phyloP scores from a whole-genome alignment of 2,888 invertebrate genomes.

The Gari tellinella region DNA sequence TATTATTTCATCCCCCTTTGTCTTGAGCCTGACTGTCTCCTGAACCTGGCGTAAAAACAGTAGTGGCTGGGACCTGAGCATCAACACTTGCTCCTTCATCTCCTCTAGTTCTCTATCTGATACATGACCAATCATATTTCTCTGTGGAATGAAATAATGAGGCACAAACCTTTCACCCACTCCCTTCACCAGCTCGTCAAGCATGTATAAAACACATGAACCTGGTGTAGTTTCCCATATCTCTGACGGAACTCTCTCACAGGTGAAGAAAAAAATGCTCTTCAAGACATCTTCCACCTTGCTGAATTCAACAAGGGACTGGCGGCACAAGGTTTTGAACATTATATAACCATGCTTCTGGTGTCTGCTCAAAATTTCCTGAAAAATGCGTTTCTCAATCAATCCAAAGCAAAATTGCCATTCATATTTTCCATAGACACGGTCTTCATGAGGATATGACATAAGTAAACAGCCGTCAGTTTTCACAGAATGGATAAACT shows the following conservation, averaged over 20 bases:
- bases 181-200: conserved; percentile 38
- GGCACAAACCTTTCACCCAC: conserved; percentile 38
- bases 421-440: conserved; percentile 42
- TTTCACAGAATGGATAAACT: conserved; percentile 25
- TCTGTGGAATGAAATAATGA: conserved; percentile 52
- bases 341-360: conserved; percentile 57
- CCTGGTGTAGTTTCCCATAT: conserved; percentile 41
- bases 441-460: conserved; percentile 32
- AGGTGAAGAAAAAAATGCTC: conserved; percentile 57
- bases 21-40: not conserved
- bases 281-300: conserved; percentile 28
- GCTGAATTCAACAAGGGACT: conserved; percentile 14
- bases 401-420: conserved; percentile 56
- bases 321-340: conserved; percentile 42
- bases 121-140: conserved; percentile 54
- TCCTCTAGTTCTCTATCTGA: conserved; percentile 20
- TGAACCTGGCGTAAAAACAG: conserved; percentile 37
- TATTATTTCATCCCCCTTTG: conserved; percentile 11
- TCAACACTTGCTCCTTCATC: conserved; percentile 15
- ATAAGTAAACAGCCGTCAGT: conserved; percentile 51
- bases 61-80: conserved; percentile 35
- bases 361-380: conserved; percentile 40
- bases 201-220: conserved; percentile 51
- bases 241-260: conserved; percentile 55
- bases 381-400: conserved; percentile 47